Evolutionary conservation across 2,888 invertebrate species (phyloP).

Genomic region (Polydrusus tereticollis): DNA sequence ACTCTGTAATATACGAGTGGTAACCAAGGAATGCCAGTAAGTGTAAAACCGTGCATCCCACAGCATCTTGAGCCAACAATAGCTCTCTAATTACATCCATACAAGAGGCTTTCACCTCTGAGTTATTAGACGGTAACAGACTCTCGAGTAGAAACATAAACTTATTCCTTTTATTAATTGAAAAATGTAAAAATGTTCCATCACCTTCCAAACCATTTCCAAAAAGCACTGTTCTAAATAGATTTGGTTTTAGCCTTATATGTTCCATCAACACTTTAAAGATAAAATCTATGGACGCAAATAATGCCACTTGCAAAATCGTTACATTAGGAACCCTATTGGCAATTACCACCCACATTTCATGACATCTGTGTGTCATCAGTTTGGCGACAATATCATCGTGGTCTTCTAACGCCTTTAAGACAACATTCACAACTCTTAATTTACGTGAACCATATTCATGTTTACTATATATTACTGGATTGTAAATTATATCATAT

Average conservation of each 20-base stretch:
- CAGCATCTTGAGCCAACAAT: slow-evolving; percentile 4
- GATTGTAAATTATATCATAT: slow-evolving; percentile 11
- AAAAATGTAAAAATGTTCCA: background rate
- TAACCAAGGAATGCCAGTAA: background rate
- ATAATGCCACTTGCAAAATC: background rate
- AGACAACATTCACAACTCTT: background rate
- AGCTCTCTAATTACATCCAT: background rate
- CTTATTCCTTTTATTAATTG: background rate
- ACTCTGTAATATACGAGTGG: background rate
- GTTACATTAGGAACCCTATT: background rate
- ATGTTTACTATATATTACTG: too few species aligned
- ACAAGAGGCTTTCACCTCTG: background rate
- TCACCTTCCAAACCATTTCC: slow-evolving; percentile 1
- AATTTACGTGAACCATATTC: too few species aligned
- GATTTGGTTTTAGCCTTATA: background rate
- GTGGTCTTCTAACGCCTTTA: background rate
- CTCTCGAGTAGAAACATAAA: background rate
- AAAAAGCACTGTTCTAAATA: background rate
- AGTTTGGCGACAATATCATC: slow-evolving; percentile 2
- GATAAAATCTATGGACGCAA: background rate
- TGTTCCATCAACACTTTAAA: background rate
- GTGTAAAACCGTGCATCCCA: background rate
- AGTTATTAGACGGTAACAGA: background rate
- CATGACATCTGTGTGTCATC: background rate
- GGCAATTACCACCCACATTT: background rate